Base-by-base conservation (phyloP, 2,797 vertebrate genomes). In the Scolopax bukidnonensis region DNA sequence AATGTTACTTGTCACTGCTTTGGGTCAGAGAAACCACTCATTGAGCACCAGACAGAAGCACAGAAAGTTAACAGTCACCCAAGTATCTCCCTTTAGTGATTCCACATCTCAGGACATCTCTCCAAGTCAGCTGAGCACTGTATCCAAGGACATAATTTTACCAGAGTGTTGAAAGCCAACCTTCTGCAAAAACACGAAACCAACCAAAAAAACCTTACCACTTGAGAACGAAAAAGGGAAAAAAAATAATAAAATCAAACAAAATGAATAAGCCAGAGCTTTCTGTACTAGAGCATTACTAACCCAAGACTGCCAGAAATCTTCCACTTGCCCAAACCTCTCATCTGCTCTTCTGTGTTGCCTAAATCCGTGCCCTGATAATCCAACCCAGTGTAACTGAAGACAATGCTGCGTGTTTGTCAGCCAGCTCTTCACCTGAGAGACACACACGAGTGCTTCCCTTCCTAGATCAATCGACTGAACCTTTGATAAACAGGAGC, bases 401-500 rank as follows among this genome's bases (percentile, higher is more conserved):
- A 83, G 92, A 93, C 74, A 88, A 36, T 75, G 65, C 79, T 89
- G 92, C 81, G 93, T 91, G 68, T 84, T 88, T 90, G 85, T 59
- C 87, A 86, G 91, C 85, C 92, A 92, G 36, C 84, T 93, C 84
- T 81, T 92, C 79, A 87, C 92, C 88, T 93, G 87, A 94, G 92
- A 96, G 92, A 47, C 45, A 91, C 79, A 45, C 79, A 33, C 89
- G 93, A 90, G 81, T 91, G 95, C 92, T 96, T 96, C 86, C 81
- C 91, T 75, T 96, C 91, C 92, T 9, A 4, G 87, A 96, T 94
- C 89, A 76, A 94, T 92, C 92, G 95, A 96, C 89, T 93, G 91
- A 96, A 96, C 85, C 95, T 95, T 96, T 94, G 93, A 92, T 92
- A 96, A 97, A 96, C 95, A 96, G 91, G 69, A 93, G 65, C 38